phyloP scores from a whole-genome alignment of 2,797 vertebrate genomes.

The Alectoris magna region DNA sequence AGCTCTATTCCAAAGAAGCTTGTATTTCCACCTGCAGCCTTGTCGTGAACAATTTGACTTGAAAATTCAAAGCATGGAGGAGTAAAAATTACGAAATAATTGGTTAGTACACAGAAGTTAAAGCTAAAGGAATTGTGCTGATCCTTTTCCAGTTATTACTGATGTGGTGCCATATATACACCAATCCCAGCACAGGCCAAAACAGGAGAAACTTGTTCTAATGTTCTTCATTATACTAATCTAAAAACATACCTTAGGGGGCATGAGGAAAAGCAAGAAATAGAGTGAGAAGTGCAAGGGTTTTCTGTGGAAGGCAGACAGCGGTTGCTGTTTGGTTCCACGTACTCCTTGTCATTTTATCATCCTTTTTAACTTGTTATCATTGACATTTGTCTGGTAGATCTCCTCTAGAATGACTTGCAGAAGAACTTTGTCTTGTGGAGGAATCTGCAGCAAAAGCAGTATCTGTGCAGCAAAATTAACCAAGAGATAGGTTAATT shows the following conservation, averaged over 20 bases:
- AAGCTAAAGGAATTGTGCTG: background rate
- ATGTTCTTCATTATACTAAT: background rate
- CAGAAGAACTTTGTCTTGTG: constrained; percentile 11
- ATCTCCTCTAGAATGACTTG: background rate
- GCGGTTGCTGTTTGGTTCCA: constrained; percentile 2
- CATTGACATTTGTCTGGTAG: background rate
- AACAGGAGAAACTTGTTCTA: background rate
- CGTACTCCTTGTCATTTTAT: background rate
- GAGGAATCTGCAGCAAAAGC: constrained; percentile 35
- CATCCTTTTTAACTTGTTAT: background rate
- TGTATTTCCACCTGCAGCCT: background rate
- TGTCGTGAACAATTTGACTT: constrained; percentile 13
- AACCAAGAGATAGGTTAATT: background rate
- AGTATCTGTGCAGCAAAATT: constrained; percentile 13
- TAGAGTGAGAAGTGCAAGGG: background rate
- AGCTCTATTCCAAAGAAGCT: constrained; percentile 13
- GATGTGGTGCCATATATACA: background rate
- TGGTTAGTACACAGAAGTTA: background rate
- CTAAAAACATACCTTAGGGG: background rate
- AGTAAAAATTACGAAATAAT: background rate
- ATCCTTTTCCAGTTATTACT: background rate
- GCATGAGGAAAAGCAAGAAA: background rate
- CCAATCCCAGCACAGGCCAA: background rate
- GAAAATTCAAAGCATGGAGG: constrained; percentile 11
- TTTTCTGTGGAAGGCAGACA: background rate